Evolutionary conservation across 64 coral and sea anemone genomes (phyloP).

Genomic region (Pocillopora verrucosa): DNA sequence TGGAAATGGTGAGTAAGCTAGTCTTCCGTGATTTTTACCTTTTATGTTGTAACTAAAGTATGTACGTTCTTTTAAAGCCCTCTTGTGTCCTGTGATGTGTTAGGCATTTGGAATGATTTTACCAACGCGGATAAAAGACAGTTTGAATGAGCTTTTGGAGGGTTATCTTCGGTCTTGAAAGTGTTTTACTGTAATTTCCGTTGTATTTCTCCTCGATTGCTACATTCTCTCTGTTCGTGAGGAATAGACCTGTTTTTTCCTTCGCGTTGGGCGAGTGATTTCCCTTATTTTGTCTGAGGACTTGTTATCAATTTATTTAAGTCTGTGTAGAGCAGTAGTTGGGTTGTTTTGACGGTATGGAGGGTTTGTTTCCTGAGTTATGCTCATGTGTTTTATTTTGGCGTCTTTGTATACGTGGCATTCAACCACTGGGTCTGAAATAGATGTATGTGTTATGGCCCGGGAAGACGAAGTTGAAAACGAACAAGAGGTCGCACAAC

Average conservation of each 20-base stretch:
- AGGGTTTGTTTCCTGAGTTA: not conserved
- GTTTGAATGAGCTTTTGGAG: constrained; percentile 16
- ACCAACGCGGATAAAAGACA: constrained; percentile 52
- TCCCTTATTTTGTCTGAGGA: constrained; percentile 44
- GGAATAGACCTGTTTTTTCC: constrained; percentile 32
- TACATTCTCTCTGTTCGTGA: constrained; percentile 35
- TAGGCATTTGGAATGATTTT: constrained; percentile 79
- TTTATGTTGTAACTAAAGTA: constrained; percentile 43
- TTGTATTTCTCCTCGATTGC: constrained; percentile 11
- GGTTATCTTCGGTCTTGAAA: not conserved
- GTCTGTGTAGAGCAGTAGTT: not conserved
- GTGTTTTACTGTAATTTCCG: constrained; percentile 63
- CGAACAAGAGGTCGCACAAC: constrained; percentile 68
- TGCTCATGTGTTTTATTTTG: not conserved
- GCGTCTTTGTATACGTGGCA: constrained; percentile 81
- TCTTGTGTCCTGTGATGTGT: constrained; percentile 68
- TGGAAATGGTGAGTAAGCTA: constrained; percentile 81
- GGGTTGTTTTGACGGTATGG: not conserved
- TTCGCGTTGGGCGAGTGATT: constrained; percentile 39
- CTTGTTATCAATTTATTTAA: not conserved
- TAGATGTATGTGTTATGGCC: constrained; percentile 73
- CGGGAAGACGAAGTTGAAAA: constrained; percentile 90
- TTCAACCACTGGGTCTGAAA: constrained; percentile 49
- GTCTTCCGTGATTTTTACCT: constrained; percentile 63
- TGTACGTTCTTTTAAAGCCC: constrained; percentile 34